A percentile compares a stretch with the other conserved stretches of the same genome.
phyloP scores from a whole-genome alignment of 1,140 invertebrate species.

The Sitodiplosis mosellana region DNA sequence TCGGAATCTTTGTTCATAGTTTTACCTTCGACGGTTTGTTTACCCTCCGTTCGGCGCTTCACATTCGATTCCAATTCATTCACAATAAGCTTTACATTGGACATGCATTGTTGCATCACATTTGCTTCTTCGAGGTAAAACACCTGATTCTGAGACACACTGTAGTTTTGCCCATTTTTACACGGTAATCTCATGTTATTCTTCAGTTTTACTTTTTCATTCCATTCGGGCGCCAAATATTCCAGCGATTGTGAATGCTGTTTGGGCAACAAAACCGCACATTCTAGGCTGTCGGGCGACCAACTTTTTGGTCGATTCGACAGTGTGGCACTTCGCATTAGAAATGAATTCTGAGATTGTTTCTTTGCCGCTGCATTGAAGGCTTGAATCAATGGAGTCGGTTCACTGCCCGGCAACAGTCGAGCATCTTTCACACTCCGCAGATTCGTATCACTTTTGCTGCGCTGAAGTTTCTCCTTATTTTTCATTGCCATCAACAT shows the following conservation, averaged over 20 bases:
- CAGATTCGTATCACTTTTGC: slow-evolving; percentile 82
- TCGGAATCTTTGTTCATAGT: slow-evolving; percentile 21
- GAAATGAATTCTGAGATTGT: slow-evolving; percentile 11
- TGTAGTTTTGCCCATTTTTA: slow-evolving; percentile 66
- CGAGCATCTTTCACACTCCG: slow-evolving; percentile 33
- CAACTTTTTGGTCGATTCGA: slow-evolving; percentile 22
- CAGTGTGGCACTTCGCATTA: slow-evolving; percentile 10
- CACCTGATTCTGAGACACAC: slow-evolving; percentile 76
- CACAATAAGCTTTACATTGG: slow-evolving; percentile 39
- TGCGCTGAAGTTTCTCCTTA: slow-evolving; percentile 74
- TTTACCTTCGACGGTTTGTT: slow-evolving; percentile 14
- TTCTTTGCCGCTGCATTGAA: slow-evolving; percentile 26
- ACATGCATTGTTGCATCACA: slow-evolving; percentile 15
- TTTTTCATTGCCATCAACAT: slow-evolving; percentile 93
- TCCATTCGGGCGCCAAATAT: slow-evolving; percentile 32
- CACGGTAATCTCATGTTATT: slow-evolving; percentile 64
- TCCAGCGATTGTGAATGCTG: slow-evolving; percentile 34
- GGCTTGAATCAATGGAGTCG: slow-evolving; percentile 34
- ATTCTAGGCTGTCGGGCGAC: slow-evolving; percentile 15
- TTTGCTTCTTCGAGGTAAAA: slow-evolving; percentile 44
- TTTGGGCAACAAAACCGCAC: slow-evolving; percentile 17
- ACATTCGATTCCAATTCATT: slow-evolving; percentile 42
- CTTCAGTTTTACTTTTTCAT: slow-evolving; percentile 12
- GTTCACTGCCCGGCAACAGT: slow-evolving; percentile 36
- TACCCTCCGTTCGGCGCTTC: slow-evolving; percentile 12